phyloP scores from a whole-genome alignment of 1,140 invertebrate genomes.

The Pogonus chalceus region DNA sequence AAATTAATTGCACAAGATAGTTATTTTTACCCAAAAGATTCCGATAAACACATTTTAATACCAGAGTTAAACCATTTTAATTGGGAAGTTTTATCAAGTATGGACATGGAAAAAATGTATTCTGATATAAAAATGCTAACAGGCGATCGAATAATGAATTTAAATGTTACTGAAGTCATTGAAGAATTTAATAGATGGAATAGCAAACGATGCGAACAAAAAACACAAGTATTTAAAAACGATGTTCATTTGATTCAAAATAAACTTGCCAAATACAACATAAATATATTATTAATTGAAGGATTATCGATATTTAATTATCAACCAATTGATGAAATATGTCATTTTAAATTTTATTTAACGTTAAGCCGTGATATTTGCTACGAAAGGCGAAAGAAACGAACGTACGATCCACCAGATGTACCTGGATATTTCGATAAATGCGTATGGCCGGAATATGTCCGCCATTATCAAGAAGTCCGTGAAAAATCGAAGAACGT shows the following conservation, averaged over 20 bases:
- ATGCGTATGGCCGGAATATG: constrained; percentile 66
- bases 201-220: not conserved
- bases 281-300: constrained; percentile 58
- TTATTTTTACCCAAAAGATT: constrained; percentile 61
- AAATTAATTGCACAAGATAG: constrained; percentile 61
- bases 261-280: constrained; percentile 20
- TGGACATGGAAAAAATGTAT: constrained; percentile 67
- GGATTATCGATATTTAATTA: constrained; percentile 68
- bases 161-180: constrained; percentile 3
- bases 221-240: not conserved
- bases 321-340: constrained; percentile 49
- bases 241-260: not conserved
- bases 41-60: constrained; percentile 53
- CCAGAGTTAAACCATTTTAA: constrained; percentile 62
- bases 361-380: constrained; percentile 57
- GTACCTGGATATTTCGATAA: constrained; percentile 67
- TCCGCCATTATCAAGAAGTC: constrained; percentile 12
- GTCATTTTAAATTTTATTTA: constrained; percentile 62
- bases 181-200: not conserved
- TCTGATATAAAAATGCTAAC: constrained; percentile 42
- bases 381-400: constrained; percentile 42
- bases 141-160: constrained; percentile 16
- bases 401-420: constrained; percentile 67
- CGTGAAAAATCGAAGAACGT: constrained; percentile 8
- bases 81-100: constrained; percentile 60